Evolutionary conservation across 2,888 invertebrate genomes (phyloP), one percentile per base, ranked within the genome.

Genomic region (Urechis unicinctus): DNA sequence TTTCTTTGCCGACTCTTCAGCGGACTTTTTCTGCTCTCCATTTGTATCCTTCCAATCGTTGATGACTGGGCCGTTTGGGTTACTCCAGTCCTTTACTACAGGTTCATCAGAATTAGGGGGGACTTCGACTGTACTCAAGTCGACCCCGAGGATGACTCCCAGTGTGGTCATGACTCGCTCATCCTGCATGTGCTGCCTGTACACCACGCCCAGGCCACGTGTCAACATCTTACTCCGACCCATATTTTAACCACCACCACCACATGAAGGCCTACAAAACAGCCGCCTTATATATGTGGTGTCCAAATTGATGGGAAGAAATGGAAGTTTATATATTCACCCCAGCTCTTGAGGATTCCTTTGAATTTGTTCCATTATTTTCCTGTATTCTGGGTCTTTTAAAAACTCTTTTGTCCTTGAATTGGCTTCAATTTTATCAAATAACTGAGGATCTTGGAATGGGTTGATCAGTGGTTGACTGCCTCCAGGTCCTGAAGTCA

Each of bases 321-420:
- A 22, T 6, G 13, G 42, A 47, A 53, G n/a, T 44, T n/a, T 28
- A 42, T 5, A 52, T 21, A 60, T 70, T 60, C 59, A 75, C 75
- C 67, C 77, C 66, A 83, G 71, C 52, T 81, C 77, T 56, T 83
- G 82, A 0, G 88, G 88, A 77, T 89, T 87, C n/a, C 77, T 71
- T 69, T 84, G 82, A 57, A 85, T 78, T 68, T 83, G 84, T 81
- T 69, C 58, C 51, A 70, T 68, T 58, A 85, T 75, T 68, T 83
- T 82, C 25, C 86, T 71, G 77, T 86, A 90, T 60, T 85, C 84
- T 0, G 88, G 88, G 77, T 91, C 89, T 58, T 86, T 83, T 51
- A 90, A 73, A 76, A 83, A 87, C 50, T 83, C 84, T 67, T 81
- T 83, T 2, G 89, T 88, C 72, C 85, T 81, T 13, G 88, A 86